Conservation (phyloP, 2,113 vertebrate genomes). For the Lampris megalopsis region DNA sequence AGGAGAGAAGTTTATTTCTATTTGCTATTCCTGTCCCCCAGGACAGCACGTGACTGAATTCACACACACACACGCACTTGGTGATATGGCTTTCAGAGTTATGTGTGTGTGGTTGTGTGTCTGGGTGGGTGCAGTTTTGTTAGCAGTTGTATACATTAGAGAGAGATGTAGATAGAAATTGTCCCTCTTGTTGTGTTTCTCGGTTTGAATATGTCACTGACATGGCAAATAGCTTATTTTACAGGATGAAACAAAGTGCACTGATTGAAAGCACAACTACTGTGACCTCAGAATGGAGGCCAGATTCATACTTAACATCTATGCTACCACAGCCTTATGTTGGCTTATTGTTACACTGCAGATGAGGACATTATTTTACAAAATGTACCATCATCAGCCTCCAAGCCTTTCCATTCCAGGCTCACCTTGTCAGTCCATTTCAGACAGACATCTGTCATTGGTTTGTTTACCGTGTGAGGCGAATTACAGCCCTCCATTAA, state of each 20-base stretch:
- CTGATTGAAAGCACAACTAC: too few relatives aligned
- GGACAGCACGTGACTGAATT: constrained; percentile 37
- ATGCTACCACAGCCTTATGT: too few relatives aligned
- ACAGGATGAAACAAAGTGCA: too few relatives aligned
- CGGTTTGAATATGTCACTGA: not conserved
- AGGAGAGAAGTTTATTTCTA: not conserved
- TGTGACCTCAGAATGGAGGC: too few relatives aligned
- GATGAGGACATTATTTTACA: too few relatives aligned
- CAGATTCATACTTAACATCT: too few relatives aligned
- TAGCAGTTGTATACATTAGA: not conserved
- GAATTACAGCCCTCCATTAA: too few relatives aligned
- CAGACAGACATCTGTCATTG: too few relatives aligned
- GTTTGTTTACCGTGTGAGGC: too few relatives aligned
- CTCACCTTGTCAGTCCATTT: not conserved
- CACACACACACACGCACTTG: constrained; percentile 47
- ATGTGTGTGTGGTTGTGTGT: not conserved
- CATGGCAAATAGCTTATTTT: not conserved
- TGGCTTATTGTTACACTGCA: too few relatives aligned
- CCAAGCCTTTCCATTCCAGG: not conserved
- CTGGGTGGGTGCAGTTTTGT: not conserved
- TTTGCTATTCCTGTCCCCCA: constrained; percentile 27
- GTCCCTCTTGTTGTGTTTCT: too few relatives aligned
- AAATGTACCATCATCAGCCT: too few relatives aligned
- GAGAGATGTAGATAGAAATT: not conserved
- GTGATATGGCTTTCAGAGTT: constrained; percentile 3